A percentile compares a stretch with the other conserved stretches of the same genome.
phyloP scores from a whole-genome alignment of 2,797 vertebrate genomes.

The Xenops minutus region DNA sequence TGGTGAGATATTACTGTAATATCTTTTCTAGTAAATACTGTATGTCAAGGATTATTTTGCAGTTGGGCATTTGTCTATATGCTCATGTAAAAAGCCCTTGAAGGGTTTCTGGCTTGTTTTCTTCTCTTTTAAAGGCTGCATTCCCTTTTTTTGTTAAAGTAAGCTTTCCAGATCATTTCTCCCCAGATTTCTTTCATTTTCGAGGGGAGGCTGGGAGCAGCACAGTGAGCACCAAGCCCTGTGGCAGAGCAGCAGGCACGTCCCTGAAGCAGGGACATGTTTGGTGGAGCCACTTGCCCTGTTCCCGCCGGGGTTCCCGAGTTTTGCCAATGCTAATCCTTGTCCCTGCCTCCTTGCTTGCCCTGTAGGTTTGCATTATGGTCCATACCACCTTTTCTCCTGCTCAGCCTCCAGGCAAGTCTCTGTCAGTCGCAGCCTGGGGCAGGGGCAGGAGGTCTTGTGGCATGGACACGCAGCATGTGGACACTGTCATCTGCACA shows the following conservation, averaged over 20 bases:
- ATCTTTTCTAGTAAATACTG: background rate
- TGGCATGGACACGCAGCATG: fast-evolving
- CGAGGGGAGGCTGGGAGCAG: background rate
- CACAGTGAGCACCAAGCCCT: fast-evolving
- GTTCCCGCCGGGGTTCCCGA: fast-evolving
- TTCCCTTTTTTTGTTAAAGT: background rate
- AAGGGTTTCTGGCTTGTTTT: background rate
- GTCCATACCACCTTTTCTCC: background rate
- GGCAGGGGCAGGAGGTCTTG: background rate
- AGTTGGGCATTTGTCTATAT: background rate
- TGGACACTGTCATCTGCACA: fast-evolving
- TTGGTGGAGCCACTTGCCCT: fast-evolving
- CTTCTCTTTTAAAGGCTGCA: background rate
- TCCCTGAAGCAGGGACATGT: fast-evolving
- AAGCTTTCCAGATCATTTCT: background rate
- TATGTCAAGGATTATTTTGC: background rate
- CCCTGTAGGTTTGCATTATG: background rate
- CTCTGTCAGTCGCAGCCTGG: fast-evolving
- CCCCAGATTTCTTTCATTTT: background rate
- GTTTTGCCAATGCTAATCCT: background rate
- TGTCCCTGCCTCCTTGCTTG: background rate
- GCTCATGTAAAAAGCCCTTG: background rate
- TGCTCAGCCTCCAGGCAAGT: background rate
- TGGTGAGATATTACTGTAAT: background rate
- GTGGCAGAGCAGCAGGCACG: fast-evolving